A percentile compares a stretch with the other conserved stretches of the same genome.
phyloP scores from a whole-genome alignment of 2,113 vertebrate species.

The Typhlomys cinereus region DNA sequence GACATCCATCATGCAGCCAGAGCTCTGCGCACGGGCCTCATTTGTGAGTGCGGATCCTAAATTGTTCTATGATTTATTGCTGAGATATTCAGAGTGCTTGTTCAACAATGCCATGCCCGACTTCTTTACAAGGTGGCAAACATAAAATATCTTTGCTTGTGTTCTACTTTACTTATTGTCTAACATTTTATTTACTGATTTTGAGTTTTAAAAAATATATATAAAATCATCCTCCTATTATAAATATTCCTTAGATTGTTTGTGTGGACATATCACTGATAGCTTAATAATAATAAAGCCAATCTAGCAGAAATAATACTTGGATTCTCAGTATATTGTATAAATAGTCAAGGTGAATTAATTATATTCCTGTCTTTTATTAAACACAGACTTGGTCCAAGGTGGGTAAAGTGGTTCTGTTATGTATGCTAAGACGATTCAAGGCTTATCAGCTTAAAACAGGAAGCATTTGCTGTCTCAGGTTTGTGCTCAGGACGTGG shows the following conservation, averaged over 20 bases:
- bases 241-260: neutral
- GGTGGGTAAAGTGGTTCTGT: neutral
- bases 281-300: neutral
- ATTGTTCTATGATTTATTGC: conserved; percentile 49
- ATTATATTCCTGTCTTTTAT: neutral
- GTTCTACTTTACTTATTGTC: conserved; percentile 46
- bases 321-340: neutral
- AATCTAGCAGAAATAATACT: neutral
- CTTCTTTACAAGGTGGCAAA: conserved; percentile 49
- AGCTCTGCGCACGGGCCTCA: neutral
- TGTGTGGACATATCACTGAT: neutral
- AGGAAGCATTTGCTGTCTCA: neutral
- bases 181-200: conserved; percentile 30
- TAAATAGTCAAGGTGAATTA: conserved; percentile 3
- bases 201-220: conserved; percentile 8
- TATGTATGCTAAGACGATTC: neutral
- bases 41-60: conserved; percentile 11
- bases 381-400: neutral
- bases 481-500: neutral
- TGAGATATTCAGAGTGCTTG: neutral
- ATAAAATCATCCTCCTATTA: conserved; percentile 7
- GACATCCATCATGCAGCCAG: neutral
- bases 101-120: neutral
- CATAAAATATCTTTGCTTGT: conserved; percentile 7
- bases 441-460: neutral